These are phyloP conservation scores for Phragmatobia fuliginosa DNA, from an alignment of 2,888 invertebrate genomes.

Conservation along the genomic window DNA sequence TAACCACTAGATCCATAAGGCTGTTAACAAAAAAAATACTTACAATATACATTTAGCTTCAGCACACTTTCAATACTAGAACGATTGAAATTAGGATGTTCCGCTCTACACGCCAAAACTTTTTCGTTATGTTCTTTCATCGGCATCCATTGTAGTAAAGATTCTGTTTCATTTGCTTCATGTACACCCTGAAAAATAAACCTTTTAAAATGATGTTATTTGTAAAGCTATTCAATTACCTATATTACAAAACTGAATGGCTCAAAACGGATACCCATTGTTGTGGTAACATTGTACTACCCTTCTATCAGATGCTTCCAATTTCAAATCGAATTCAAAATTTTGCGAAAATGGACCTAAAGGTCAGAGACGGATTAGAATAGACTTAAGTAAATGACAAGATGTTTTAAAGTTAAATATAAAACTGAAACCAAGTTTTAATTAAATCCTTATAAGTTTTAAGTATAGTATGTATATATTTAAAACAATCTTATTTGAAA, in stretches of 20 bases:
- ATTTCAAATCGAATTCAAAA: background rate
- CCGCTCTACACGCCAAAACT: slow-evolving; percentile 92
- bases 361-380: background rate
- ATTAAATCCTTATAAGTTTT: background rate
- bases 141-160: slow-evolving; percentile 92
- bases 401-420: background rate
- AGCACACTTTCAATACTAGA: slow-evolving; percentile 92
- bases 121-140: slow-evolving; percentile 92
- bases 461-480: background rate
- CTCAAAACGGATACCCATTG: background rate
- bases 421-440: background rate
- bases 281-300: background rate
- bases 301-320: background rate
- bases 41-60: slow-evolving; percentile 95
- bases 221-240: background rate
- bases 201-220: background rate
- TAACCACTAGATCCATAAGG: too few species aligned
- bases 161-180: slow-evolving; percentile 93
- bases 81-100: slow-evolving; percentile 91
- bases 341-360: background rate
- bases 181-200: slow-evolving; percentile 87
- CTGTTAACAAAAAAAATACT: slow-evolving; percentile 78
- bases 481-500: background rate
- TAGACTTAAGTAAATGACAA: background rate
- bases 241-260: background rate